These are phyloP conservation scores for Protodeltote pygarga DNA, from an alignment of 2,888 invertebrate genomes.

Conservation along the genomic window DNA sequence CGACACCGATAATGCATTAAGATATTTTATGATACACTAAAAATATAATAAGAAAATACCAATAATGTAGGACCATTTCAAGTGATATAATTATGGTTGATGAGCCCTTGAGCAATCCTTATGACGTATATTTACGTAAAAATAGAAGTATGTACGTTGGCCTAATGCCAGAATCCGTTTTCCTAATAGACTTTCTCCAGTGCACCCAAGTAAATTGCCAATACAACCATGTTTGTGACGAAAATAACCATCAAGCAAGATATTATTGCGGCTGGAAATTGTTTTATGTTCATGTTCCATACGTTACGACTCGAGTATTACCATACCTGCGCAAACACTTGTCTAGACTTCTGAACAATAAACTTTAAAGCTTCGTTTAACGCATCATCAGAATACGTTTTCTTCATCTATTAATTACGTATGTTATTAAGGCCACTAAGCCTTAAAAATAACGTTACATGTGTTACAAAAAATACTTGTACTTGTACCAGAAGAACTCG, in stretches of 20 bases:
- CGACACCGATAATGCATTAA: conserved; percentile 10
- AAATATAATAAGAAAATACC: too few species aligned
- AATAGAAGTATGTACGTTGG: conserved; percentile 41
- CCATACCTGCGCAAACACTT: conserved; percentile 7
- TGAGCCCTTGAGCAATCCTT: conserved; percentile 19
- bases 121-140: conserved; percentile 27
- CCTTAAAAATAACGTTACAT: conserved; percentile 2
- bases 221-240: conserved; percentile 21
- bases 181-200: conserved; percentile 45
- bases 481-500: conserved; percentile 12
- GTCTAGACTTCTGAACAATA: background rate
- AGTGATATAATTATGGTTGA: conserved; percentile 6
- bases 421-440: background rate
- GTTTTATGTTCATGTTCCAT: conserved; percentile 12
- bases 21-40: too few species aligned
- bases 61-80: too few species aligned
- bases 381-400: background rate
- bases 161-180: conserved; percentile 43
- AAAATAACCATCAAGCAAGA: conserved; percentile 25
- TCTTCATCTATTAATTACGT: background rate
- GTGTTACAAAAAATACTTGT: conserved; percentile 11
- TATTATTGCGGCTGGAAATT: conserved; percentile 16
- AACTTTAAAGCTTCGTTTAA: background rate
- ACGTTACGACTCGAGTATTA: conserved; percentile 6
- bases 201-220: conserved; percentile 30